Conservation (phyloP, 2,797 vertebrate species). For the Catharus ustulatus region DNA sequence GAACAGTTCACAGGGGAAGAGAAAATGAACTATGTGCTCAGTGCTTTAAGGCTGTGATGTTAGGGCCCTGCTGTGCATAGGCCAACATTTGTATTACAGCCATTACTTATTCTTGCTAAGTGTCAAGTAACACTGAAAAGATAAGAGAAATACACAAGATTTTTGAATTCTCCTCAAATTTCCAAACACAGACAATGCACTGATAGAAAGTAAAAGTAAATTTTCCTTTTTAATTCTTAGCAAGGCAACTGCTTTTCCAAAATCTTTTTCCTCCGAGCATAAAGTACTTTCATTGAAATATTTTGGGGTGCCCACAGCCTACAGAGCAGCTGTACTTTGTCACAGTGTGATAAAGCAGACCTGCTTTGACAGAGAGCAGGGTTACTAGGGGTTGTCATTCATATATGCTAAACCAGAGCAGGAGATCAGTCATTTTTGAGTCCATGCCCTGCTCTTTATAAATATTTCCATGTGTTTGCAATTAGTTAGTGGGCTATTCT, state of each 20-base stretch:
- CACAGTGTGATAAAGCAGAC: slow-evolving; percentile 35
- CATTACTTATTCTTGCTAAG: background rate
- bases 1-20: background rate
- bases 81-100: background rate
- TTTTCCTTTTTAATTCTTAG: background rate
- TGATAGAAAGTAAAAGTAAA: background rate
- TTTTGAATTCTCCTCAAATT: background rate
- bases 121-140: background rate
- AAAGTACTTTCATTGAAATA: background rate
- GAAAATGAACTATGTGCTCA: background rate
- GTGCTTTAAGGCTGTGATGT: background rate
- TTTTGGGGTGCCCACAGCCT: background rate
- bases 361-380: slow-evolving; percentile 52
- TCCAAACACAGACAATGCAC: background rate
- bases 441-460: slow-evolving; percentile 32
- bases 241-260: background rate
- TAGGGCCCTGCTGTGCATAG: background rate
- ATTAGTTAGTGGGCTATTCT: slow-evolving; percentile 53
- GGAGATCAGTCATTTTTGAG: slow-evolving; percentile 47
- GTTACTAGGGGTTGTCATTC: slow-evolving; percentile 40
- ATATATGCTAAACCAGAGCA: slow-evolving; percentile 33
- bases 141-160: background rate
- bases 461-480: slow-evolving; percentile 70
- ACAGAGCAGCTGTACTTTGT: slow-evolving; percentile 43
- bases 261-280: background rate